Conservation (phyloP, 2,888 invertebrate species). For the Epiblema foenella region DNA sequence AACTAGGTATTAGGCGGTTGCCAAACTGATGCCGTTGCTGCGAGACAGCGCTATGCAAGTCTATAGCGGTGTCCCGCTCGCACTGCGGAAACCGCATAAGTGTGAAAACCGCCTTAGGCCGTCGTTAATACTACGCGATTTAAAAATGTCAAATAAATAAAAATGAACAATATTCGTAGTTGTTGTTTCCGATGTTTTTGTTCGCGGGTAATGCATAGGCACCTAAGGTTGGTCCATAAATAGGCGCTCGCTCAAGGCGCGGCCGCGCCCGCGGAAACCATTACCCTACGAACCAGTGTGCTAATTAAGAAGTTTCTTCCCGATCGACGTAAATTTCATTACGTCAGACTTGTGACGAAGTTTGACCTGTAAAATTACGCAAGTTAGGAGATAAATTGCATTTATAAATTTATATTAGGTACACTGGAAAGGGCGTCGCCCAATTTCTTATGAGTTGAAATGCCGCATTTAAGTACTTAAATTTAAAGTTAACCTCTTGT, state of each 20-base stretch:
- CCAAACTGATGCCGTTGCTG: too few species aligned
- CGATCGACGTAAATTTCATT: constrained; percentile 72
- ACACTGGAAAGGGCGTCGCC: constrained; percentile 53
- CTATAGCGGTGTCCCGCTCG: too few species aligned
- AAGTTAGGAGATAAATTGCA: constrained; percentile 67
- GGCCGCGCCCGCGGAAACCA: constrained; percentile 58
- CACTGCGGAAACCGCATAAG: too few species aligned
- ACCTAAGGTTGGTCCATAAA: background rate
- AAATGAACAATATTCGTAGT: too few species aligned
- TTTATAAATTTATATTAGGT: constrained; percentile 70
- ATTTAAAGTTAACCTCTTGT: constrained; percentile 1
- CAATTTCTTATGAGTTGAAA: constrained; percentile 51
- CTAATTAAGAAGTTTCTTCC: constrained; percentile 76
- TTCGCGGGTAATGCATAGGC: background rate
- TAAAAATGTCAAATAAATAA: too few species aligned
- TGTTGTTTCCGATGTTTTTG: background rate
- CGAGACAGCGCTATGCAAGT: too few species aligned
- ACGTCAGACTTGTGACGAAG: constrained; percentile 66
- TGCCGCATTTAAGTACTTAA: background rate
- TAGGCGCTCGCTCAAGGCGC: constrained; percentile 52
- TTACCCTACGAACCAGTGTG: constrained; percentile 63
- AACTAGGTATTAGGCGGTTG: too few species aligned
- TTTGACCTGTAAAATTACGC: constrained; percentile 69
- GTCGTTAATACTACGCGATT: too few species aligned
- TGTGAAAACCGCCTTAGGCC: too few species aligned